A percentile compares a stretch with the other conserved stretches of the same genome.
phyloP scores from a whole-genome alignment of 2,797 vertebrate genomes.

The Prunella strophiata region DNA sequence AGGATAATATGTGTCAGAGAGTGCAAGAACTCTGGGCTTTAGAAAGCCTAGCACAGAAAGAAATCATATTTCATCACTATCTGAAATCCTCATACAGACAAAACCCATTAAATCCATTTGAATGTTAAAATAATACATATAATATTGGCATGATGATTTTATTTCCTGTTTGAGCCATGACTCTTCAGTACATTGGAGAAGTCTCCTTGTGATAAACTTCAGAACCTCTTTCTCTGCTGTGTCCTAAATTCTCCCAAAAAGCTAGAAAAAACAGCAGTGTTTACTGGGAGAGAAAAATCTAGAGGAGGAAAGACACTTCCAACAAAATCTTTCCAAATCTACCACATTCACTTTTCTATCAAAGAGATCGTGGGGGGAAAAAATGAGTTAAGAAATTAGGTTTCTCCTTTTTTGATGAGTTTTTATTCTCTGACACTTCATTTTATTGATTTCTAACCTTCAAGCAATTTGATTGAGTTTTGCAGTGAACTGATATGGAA shows the following conservation, averaged over 20 bases:
- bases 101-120: not conserved
- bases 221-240: not conserved
- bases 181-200: not conserved
- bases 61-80: not conserved
- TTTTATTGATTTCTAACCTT: conserved; percentile 33
- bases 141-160: not conserved
- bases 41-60: not conserved
- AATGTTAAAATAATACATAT: not conserved
- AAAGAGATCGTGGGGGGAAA: accelerated
- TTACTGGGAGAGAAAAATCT: not conserved
- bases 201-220: not conserved
- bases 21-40: not conserved
- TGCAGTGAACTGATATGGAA: not conserved
- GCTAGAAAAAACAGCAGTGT: not conserved
- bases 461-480: conserved; percentile 17
- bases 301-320: not conserved
- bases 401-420: not conserved
- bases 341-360: not conserved
- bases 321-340: not conserved
- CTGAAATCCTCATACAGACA: not conserved
- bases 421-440: conserved; percentile 19
- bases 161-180: not conserved
- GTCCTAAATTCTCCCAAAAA: not conserved
- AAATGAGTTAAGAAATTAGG: not conserved
- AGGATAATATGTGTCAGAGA: not conserved